Evolutionary conservation across 2,888 invertebrate genomes (phyloP).

Genomic region (Pristionchus japonicus): DNA sequence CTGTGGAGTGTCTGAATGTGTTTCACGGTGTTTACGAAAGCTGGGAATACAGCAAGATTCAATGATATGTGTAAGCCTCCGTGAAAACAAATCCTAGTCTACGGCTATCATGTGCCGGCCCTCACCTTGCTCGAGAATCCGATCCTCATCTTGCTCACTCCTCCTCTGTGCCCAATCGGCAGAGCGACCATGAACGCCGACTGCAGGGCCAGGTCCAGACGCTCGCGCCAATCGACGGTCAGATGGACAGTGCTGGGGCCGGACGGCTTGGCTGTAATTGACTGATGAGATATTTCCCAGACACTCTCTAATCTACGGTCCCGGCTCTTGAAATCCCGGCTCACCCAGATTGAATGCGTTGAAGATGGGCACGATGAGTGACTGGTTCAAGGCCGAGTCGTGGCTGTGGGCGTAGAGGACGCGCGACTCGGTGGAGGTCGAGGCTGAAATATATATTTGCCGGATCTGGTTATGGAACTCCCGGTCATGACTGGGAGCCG

Average conservation of each 20-base stretch:
- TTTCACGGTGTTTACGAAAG: background rate
- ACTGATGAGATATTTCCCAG: background rate
- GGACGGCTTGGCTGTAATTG: constrained; percentile 29
- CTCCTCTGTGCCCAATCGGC: background rate
- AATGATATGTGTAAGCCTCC: no score
- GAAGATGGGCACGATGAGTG: constrained; percentile 31
- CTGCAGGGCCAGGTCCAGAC: constrained; percentile 36
- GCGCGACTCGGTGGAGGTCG: constrained; percentile 1
- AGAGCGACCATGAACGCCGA: constrained; percentile 41
- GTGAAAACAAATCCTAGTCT: background rate
- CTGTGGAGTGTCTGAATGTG: background rate
- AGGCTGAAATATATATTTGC: background rate
- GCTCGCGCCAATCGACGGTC: constrained; percentile 25
- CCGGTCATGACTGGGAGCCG: background rate
- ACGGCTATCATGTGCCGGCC: background rate
- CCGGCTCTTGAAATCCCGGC: background rate
- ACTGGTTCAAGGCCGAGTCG: background rate
- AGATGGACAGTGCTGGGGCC: background rate
- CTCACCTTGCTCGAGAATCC: constrained; percentile 35
- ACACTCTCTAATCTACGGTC: background rate
- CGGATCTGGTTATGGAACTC: background rate
- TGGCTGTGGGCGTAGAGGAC: background rate
- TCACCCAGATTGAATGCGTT: constrained; percentile 35
- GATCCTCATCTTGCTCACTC: constrained; percentile 12
- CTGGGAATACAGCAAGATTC: no score